These are phyloP conservation scores for Aegypius monachus DNA, from an alignment of 2,113 vertebrate genomes.

Conservation along the genomic window DNA sequence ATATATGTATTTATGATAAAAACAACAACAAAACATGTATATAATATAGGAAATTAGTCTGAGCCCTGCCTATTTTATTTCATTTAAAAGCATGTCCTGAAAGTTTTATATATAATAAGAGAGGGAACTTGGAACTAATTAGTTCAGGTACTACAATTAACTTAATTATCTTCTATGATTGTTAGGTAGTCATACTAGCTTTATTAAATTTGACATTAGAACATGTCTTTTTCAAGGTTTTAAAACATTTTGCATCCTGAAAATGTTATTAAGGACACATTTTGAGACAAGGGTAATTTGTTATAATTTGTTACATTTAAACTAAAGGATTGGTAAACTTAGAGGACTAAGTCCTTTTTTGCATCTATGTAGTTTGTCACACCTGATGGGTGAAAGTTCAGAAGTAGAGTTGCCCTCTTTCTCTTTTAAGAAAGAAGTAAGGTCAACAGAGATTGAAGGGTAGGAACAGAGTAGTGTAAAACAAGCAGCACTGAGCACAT, in stretches of 20 bases:
- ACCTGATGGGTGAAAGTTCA: not conserved
- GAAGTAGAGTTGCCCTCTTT: not conserved
- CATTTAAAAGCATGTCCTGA: not conserved
- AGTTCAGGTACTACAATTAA: not conserved
- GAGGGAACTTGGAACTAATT: not conserved
- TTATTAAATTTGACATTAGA: constrained; percentile 16
- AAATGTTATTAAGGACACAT: not conserved
- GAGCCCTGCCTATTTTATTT: not conserved
- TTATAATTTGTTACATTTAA: not conserved
- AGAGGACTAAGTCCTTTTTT: not conserved
- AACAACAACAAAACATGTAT: not conserved
- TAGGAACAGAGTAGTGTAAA: not conserved
- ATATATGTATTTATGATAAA: not conserved
- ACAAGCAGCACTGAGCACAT: not conserved
- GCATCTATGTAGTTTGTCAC: not conserved
- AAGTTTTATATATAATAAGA: not conserved
- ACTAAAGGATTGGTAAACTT: not conserved
- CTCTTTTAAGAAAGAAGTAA: not conserved
- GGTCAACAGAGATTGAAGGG: not conserved
- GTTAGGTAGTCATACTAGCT: not conserved
- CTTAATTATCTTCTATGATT: not conserved
- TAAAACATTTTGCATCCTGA: not conserved
- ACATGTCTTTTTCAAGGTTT: not conserved
- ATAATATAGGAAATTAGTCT: not conserved
- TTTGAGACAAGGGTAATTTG: not conserved